These are phyloP conservation scores for Cephus spinipes DNA, from an alignment of 2,888 invertebrate species.

Conservation along the genomic window DNA sequence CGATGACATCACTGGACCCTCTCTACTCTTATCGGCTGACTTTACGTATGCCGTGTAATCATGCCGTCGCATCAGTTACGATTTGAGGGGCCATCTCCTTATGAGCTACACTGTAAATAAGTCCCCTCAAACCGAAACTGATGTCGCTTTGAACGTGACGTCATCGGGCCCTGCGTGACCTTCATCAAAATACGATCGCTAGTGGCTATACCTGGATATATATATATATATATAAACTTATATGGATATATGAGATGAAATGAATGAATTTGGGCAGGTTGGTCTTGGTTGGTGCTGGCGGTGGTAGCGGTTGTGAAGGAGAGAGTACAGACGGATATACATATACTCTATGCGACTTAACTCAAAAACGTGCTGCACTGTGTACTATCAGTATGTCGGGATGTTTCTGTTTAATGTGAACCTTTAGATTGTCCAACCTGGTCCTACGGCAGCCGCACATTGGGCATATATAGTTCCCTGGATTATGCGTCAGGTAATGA, in stretches of 20 bases:
- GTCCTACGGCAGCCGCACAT: conserved; percentile 57
- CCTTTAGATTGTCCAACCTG: conserved; percentile 54
- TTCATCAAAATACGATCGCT: too few relatives aligned
- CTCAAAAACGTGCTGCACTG: conserved; percentile 11
- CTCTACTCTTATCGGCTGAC: too few relatives aligned
- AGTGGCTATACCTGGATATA: not conserved
- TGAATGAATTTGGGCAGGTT: not conserved
- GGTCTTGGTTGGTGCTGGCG: not conserved
- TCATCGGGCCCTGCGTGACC: too few relatives aligned
- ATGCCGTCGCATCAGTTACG: too few relatives aligned
- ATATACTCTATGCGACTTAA: conserved; percentile 13
- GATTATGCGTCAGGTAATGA: conserved; percentile 57
- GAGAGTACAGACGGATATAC: not conserved
- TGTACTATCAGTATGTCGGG: conserved; percentile 41
- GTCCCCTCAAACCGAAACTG: too few relatives aligned
- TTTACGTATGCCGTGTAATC: too few relatives aligned
- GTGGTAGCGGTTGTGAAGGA: not conserved
- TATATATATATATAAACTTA: not conserved
- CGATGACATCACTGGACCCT: too few relatives aligned
- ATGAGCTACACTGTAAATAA: too few relatives aligned
- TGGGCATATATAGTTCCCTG: conserved; percentile 58
- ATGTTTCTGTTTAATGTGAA: conserved; percentile 57
- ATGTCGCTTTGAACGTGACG: too few relatives aligned
- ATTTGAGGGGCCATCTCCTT: too few relatives aligned
- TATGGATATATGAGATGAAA: not conserved